Conservation (phyloP, 2,797 vertebrate species). For the Linurgus olivaceus region DNA sequence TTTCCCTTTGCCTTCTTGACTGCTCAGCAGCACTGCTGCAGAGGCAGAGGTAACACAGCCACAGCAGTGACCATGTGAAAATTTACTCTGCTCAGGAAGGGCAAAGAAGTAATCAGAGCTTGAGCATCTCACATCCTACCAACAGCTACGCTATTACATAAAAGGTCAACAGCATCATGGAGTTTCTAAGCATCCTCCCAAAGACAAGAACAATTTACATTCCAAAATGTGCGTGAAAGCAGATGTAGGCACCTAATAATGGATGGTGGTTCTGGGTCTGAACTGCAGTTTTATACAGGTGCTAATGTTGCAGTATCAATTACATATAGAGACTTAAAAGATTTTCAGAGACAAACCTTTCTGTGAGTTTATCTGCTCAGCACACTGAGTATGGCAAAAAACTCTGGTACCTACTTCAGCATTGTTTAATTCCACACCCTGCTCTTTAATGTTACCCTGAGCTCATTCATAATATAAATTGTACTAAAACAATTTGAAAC, state of each 20-base stretch:
- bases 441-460: neutral
- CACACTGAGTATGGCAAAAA: neutral
- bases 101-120: neutral
- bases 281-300: neutral
- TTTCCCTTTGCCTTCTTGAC: neutral
- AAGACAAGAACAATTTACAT: neutral
- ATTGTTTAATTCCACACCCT: neutral
- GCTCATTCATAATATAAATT: neutral
- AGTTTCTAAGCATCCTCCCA: neutral
- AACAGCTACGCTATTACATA: rapidly evolving
- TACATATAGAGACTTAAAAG: neutral
- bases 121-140: neutral
- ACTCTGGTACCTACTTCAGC: neutral
- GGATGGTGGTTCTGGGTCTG: neutral
- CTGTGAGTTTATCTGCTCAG: neutral
- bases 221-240: neutral
- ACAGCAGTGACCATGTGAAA: neutral
- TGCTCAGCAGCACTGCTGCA: neutral
- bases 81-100: neutral
- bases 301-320: neutral
- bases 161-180: neutral
- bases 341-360: neutral
- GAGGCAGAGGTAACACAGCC: neutral
- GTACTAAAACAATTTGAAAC: neutral
- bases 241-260: neutral